Evolutionary conservation across 2,797 vertebrate genomes (phyloP).

Genomic region (Paratrypauchen microcephalus): DNA sequence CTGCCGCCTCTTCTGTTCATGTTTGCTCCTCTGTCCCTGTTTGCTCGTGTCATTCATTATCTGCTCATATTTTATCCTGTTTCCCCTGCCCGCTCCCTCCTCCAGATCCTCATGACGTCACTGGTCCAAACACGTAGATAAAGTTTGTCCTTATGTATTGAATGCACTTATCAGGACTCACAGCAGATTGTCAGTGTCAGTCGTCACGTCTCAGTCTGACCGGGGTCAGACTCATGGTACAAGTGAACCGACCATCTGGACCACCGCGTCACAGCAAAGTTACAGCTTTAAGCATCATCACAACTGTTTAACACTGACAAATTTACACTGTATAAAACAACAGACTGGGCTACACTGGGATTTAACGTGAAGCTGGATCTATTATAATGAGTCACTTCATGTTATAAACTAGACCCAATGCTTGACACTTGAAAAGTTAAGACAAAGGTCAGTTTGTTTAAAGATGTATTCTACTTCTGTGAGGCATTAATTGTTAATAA

Average conservation of each 20-base stretch:
- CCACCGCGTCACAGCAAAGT: neutral
- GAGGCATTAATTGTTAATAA: too few species aligned
- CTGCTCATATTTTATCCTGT: too few species aligned
- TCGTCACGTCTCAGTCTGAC: slow-evolving; percentile 9
- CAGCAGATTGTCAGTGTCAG: neutral
- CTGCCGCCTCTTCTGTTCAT: neutral
- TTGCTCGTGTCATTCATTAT: neutral
- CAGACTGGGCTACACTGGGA: too few species aligned
- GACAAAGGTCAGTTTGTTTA: too few species aligned
- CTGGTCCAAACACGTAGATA: neutral
- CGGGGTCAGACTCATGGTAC: slow-evolving; percentile 9
- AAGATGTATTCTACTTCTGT: too few species aligned
- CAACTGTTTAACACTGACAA: neutral
- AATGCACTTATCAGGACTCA: neutral
- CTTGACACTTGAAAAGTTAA: too few species aligned
- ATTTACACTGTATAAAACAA: neutral
- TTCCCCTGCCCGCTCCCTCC: too few species aligned
- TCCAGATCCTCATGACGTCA: neutral
- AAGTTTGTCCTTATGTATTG: neutral
- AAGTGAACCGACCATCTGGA: slow-evolving; percentile 31
- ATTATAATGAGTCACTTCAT: neutral
- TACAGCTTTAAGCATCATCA: neutral
- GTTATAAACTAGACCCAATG: neutral
- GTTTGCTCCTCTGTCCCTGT: neutral
- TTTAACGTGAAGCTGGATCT: too few species aligned